These are phyloP conservation scores for Loripinus fragilis DNA, from an alignment of 2,888 invertebrate species.

Conservation along the genomic window DNA sequence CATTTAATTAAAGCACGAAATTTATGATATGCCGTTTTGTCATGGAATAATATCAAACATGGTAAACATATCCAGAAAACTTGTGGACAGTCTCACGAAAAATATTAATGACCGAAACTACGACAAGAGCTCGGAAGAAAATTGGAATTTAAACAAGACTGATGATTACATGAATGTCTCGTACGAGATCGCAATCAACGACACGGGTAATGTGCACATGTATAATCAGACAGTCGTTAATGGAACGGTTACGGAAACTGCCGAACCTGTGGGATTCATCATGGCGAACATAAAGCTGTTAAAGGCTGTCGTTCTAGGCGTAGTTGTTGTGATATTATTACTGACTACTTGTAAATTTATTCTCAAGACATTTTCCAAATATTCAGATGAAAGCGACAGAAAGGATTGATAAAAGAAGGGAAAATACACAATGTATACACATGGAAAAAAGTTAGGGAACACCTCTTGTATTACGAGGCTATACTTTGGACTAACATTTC, in stretches of 20 bases:
- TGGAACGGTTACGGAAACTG: neutral
- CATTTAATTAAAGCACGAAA: too few relatives aligned
- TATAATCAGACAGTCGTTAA: neutral
- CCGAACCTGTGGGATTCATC: conserved; percentile 33
- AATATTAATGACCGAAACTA: neutral
- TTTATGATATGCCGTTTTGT: neutral
- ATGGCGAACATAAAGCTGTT: conserved; percentile 41
- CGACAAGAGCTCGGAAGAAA: neutral
- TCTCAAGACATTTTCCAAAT: conserved; percentile 43
- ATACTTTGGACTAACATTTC: too few relatives aligned
- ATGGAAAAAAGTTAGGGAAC: too few relatives aligned
- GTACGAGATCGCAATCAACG: neutral
- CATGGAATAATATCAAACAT: neutral
- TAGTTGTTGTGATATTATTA: conserved; percentile 40
- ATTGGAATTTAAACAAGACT: neutral
- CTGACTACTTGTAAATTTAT: conserved; percentile 41
- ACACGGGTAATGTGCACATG: neutral
- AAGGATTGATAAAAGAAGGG: too few relatives aligned
- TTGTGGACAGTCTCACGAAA: neutral
- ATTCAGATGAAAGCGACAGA: conserved; percentile 29
- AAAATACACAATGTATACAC: too few relatives aligned
- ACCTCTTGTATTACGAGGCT: too few relatives aligned
- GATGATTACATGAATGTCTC: neutral
- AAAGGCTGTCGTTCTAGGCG: conserved; percentile 45
- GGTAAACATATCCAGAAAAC: neutral